phyloP scores from a whole-genome alignment of 2,888 invertebrate genomes.

The Eupithecia subfuscata region DNA sequence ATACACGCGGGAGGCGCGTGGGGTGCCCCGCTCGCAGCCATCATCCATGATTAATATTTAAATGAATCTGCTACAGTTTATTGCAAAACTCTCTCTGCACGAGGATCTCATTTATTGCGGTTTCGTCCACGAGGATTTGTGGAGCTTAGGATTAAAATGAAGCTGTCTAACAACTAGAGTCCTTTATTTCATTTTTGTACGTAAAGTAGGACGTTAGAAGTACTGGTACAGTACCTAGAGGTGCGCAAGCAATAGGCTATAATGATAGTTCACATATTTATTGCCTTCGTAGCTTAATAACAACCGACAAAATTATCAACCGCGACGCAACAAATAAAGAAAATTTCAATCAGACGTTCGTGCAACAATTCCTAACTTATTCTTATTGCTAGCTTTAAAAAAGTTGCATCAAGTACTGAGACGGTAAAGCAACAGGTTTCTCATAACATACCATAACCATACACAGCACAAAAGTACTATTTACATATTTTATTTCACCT shows the following conservation, averaged over 20 bases:
- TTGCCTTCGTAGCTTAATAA: not conserved
- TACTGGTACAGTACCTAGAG: not conserved
- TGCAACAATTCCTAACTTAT: not conserved
- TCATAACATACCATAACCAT: slow-evolving; percentile 18
- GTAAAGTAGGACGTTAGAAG: not conserved
- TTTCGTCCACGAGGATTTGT: not conserved
- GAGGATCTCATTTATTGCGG: slow-evolving; percentile 8
- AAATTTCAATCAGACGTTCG: not conserved
- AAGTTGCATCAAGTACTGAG: not conserved
- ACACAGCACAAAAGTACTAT: slow-evolving; percentile 12
- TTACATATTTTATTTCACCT: slow-evolving; percentile 18
- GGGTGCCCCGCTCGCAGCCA: not conserved
- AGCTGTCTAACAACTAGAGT: not conserved
- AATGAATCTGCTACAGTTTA: slow-evolving; percentile 11
- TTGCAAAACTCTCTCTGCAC: slow-evolving; percentile 13
- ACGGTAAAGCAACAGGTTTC: slow-evolving; percentile 26
- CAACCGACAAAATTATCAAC: not conserved
- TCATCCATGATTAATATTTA: slow-evolving; percentile 18
- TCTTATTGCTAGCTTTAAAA: not conserved
- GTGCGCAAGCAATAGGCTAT: not conserved
- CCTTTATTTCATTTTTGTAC: not conserved
- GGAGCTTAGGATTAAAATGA: slow-evolving; percentile 1
- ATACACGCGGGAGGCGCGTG: not conserved
- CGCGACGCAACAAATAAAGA: not conserved
- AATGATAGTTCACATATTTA: not conserved